These are phyloP conservation scores for Notoglanidium macrostoma DNA, from an alignment of 2,797 vertebrate species.

Conservation along the genomic window DNA sequence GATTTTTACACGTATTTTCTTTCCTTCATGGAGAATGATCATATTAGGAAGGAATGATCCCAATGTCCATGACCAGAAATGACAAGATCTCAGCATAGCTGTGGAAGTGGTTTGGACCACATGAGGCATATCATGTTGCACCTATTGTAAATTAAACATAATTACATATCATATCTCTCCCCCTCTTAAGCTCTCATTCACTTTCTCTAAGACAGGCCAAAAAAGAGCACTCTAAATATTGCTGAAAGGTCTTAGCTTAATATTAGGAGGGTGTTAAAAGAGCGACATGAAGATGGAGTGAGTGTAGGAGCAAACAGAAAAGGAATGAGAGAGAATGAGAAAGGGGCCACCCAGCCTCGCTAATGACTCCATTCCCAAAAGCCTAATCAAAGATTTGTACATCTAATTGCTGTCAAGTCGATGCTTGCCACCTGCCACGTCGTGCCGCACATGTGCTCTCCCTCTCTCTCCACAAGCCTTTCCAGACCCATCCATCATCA, in stretches of 20 bases:
- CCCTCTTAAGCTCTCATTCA: neutral
- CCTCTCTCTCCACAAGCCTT: constrained; percentile 66
- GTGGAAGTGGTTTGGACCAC: constrained; percentile 39
- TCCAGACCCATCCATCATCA: constrained; percentile 83
- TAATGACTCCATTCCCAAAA: constrained; percentile 88
- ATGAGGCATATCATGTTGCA: constrained; percentile 35
- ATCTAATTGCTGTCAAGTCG: constrained; percentile 94
- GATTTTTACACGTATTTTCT: constrained; percentile 22
- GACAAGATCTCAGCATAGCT: constrained; percentile 44
- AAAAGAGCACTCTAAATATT: constrained; percentile 9
- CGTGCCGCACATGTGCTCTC: constrained; percentile 82
- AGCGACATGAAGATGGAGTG: constrained; percentile 11
- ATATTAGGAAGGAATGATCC: constrained; percentile 47
- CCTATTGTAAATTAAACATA: constrained; percentile 39
- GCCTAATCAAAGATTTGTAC: constrained; percentile 95
- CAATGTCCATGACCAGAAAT: constrained; percentile 43
- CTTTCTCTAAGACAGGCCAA: neutral
- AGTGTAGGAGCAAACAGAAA: constrained; percentile 21
- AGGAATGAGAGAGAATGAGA: constrained; percentile 13
- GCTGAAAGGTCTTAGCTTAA: constrained; percentile 23
- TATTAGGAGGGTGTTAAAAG: constrained; percentile 34
- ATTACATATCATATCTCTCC: constrained; percentile 27
- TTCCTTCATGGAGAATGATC: constrained; percentile 37
- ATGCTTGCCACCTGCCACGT: constrained; percentile 87
- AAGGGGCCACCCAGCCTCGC: constrained; percentile 75